Base-by-base conservation (phyloP, 2,797 vertebrate genomes). In the Nyctibius grandis region DNA sequence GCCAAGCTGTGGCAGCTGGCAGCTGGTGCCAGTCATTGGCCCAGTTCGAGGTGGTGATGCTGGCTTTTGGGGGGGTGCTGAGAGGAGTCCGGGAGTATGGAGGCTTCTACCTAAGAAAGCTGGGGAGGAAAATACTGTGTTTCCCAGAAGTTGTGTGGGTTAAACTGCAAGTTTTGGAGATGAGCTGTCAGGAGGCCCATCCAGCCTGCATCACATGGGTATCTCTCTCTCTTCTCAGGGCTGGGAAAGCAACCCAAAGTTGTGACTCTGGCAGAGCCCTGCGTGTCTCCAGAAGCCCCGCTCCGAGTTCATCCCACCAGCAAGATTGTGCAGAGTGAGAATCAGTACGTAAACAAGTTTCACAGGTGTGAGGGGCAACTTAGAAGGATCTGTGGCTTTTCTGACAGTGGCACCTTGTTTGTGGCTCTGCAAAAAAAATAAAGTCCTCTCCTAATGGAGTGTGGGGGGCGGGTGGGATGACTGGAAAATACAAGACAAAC, bases 91-190 rank as follows among this genome's bases (percentile, higher is more conserved):
- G 31, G 40, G 54, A 87, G 15, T 42, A 29, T 18, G 64, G 65
- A 75, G 7, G 12, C 16, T 94, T 83, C 67, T 82, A 20, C 63
- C 78, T 89, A 48, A 73, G 84, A 89, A 91, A 72, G 42, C 50
- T 80, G 11, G 16, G 50, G 42, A 89, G 33, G 48, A 77, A 87
- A 83, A 90, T 6, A 23, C 31, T 74, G 21, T 1, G 0, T 68
- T 91, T 85, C 23, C 61, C 81, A 94, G 77, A 91, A 95, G 63
- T 0, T 78, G 78, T 87, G 89, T 92, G 91, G 91, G 75, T 95
- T 97, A 65, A 68, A 57, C 78, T 83, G 90, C 86, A 72, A 83
- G 53, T 69, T 91, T 75, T 85, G 65, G 57, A 88, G 82, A 81
- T 5, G 28, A 95, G 65, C 50, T 1, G 1, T 85, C 9, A 31